Evolutionary conservation across 2,888 invertebrate species (phyloP), one percentile per base, ranked within the genome.

Genomic region (Phlogophora meticulosa): DNA sequence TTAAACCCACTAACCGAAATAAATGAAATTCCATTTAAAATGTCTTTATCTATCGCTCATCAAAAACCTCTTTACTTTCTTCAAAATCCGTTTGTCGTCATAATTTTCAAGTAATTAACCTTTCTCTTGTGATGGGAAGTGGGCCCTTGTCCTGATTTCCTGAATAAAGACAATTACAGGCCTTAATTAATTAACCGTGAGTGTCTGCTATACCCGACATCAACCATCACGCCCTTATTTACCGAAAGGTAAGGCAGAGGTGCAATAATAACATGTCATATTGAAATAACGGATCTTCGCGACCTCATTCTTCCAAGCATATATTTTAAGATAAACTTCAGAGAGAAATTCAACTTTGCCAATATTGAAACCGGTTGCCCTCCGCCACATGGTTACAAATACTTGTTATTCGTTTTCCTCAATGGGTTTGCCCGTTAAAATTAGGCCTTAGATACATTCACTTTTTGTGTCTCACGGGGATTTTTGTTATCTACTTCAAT

Each of bases 331-430:
- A 34, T 36, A 36, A 15, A 48, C 22, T 15, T 34, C n/a, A n/a
- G 9, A 40, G 9, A 40, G 28, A 56, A 48, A 34, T 67, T 36
- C 20, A 53, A 7, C n/a, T 17, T 46, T 22, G 34, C 49, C 13
- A 22, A 66, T 45, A 45, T 51, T 22, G 28, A 45, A 67, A 74
- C 75, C 51, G 68, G 75, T 71, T 57, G 11, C 11, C 4, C 15
- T n/a, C 42, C 28, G 13, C 10, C 60, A 59, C 36, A 15, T 22
- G 58, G 15, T 17, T 43, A 10, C 42, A 42, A 56, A 56, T 60
- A 60, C 49, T 42, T 43, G 61, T 62, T 73, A 3, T 40, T 22
- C 52, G 24, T 74, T 74, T 76, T 76, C 73, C 73, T 73, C 32
- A 58, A 45, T 42, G 11, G 2, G 24, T 42, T 45, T 42, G 40